Evolutionary conservation across 2,888 invertebrate species (phyloP).

Genomic region (Tetanocera ferruginea): DNA sequence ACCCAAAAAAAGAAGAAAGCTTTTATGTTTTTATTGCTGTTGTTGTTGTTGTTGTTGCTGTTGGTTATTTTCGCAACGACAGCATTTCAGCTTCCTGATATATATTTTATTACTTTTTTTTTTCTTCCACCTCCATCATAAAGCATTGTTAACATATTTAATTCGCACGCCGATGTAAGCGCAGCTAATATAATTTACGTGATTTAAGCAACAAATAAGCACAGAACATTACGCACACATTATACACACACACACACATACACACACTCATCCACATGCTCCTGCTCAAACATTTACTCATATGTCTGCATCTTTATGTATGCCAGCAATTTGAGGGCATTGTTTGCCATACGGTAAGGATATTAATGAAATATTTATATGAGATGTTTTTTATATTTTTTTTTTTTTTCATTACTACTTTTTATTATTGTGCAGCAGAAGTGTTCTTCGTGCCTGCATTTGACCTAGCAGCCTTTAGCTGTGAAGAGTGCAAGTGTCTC

Average conservation of each 20-base stretch:
- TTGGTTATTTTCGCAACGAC: neutral
- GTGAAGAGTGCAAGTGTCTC: no score
- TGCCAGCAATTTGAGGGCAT: no score
- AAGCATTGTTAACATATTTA: constrained; percentile 1
- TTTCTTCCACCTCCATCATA: neutral
- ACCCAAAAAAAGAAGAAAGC: no score
- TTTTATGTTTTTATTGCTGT: neutral
- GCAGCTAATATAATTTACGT: neutral
- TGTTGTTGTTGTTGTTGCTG: neutral
- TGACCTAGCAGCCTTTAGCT: no score
- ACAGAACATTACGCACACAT: neutral
- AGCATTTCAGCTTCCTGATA: neutral
- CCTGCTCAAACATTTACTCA: neutral
- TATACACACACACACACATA: neutral
- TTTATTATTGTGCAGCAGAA: no score
- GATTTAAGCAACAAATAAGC: neutral
- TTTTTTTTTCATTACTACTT: no score
- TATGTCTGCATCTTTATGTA: no score
- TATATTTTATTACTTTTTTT: neutral
- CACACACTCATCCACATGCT: neutral
- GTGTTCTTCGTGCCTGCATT: no score
- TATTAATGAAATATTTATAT: no score
- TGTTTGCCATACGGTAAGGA: no score
- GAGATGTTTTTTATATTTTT: no score
- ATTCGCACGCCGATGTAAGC: neutral